Percentiles rank a stretch among this genome's conserved stretches.
Evolutionary conservation across 2,888 invertebrate genomes (phyloP).

Genomic region (Eilema caniola): DNA sequence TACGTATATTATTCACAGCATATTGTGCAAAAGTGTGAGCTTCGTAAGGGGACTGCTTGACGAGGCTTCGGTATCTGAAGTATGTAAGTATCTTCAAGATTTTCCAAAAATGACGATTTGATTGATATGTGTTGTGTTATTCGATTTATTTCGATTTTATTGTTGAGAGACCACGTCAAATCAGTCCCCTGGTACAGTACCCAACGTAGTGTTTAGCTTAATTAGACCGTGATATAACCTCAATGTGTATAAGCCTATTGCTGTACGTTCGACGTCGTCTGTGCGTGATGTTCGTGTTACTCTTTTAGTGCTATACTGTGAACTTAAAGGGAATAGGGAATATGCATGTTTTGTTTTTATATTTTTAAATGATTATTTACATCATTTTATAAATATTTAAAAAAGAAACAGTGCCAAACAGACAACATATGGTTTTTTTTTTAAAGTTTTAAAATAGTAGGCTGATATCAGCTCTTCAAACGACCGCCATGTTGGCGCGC

Average conservation of each 20-base stretch:
- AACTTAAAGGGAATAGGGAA: slow-evolving; percentile 10
- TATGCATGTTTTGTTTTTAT: no score
- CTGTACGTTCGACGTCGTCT: slow-evolving; percentile 49
- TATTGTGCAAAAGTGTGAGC: slow-evolving; percentile 42
- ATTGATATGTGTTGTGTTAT: no score
- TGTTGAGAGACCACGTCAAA: slow-evolving; percentile 14
- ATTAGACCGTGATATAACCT: slow-evolving; percentile 47
- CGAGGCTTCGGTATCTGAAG: neutral
- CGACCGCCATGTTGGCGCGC: no score
- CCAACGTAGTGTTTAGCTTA: slow-evolving; percentile 50
- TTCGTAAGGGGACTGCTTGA: slow-evolving; percentile 24
- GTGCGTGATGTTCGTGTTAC: slow-evolving; percentile 21
- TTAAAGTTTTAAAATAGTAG: no score
- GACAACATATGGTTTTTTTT: no score
- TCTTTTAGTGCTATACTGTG: slow-evolving; percentile 14
- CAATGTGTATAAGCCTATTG: slow-evolving; percentile 58
- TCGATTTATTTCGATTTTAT: neutral
- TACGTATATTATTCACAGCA: slow-evolving; percentile 50
- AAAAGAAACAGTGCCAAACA: no score
- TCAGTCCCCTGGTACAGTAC: slow-evolving; percentile 20
- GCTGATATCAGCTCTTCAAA: no score
- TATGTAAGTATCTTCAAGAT: neutral
- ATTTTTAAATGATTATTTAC: no score
- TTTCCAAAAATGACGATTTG: no score
- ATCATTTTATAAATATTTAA: no score